Evolutionary conservation across 2,888 invertebrate genomes (phyloP), one percentile per base, ranked within the genome.

Genomic region (Perdita meconis): DNA sequence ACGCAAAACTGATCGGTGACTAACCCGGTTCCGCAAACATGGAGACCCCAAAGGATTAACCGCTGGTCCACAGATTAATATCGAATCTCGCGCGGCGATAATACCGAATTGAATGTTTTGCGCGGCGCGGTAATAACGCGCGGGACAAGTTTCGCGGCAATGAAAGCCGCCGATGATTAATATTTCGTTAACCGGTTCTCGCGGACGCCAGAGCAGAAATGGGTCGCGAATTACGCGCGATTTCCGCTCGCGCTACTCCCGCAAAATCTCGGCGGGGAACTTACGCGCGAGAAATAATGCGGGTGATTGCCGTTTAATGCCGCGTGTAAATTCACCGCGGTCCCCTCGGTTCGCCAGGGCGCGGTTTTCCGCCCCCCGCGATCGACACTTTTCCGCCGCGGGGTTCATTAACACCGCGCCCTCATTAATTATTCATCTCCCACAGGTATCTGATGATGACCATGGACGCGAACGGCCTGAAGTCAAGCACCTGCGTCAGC

Each of bases 401-500:
- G 30, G 57, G 44, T 66, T 67, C 67, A 34, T 71, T 76, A 76
- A 56, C 67, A 22, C 60, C 63, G 22, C 12, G 19, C 19, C n/a
- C 42, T 71, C n/a, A 59, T 78, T 74, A 42, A 66, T 68, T 69
- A 81, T 61, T 81, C 80, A 70, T 68, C 73, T 79, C 61, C 56
- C 60, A 22, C 64, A 90, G 90, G 65, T 89, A 87, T 66, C 84
- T 88, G 26, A 79, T 77, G 19, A 80, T 88, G 2, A 75, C 82
- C 34, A 34, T 86, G 26, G 83, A 56, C 0, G 0, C 40, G 16
- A 70, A 59, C 2, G 89, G 90, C 26, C 81, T 86, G 1, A 89
- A 89, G 63, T 86, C 89, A 26, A 89, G 91, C 69, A 61, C 82
- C 56, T 93, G 93, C 78, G 90, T 92, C 36, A 65, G 83, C 12